Evolutionary conservation across 2,113 vertebrate species (phyloP), one percentile per base, ranked within the genome.

Genomic region (Oreochromis spilurus): DNA sequence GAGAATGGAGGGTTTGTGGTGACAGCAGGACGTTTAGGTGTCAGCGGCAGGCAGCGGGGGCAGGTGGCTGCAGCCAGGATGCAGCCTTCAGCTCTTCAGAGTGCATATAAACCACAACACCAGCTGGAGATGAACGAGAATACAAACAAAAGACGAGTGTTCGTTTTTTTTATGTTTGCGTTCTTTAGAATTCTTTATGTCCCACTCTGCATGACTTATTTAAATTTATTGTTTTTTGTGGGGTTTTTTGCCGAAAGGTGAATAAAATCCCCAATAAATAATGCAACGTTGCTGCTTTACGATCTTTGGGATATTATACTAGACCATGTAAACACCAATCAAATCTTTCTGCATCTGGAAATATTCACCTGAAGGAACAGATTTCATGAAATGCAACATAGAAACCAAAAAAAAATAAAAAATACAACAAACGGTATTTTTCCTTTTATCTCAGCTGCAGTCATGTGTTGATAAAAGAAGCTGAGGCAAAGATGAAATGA

Each of bases 51-150:
- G 84, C 43, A 77, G 79, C n/a, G 2, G 36, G 36, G 19, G 19
- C 50, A 81, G 85, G 82, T 84, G 87, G 57, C 57, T 83, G 70
- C 90, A 92, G 92, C 92, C 86, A 89, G 24, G 53, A 53, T 72
- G 80, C 55, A 84, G 50, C 81, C 85, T 85, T 24, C 7, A 83
- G 87, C 83, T 82, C 62, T 77, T 40, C 13, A 29, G 75, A 75
- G 21, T 79, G 83, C 4, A 54, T 67, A 34, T 19, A 65, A 77
- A 53, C 43, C 53, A 50, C 19, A 40, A 86, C 17, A 65, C 31
- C 70, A 62, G 17, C 40, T 24, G 40, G 50, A 65, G 83, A 87
- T 75, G 62, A 88, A 86, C 52, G 67, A 31, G 29, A 85, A 48
- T 55, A 19, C 7, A 70, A 16, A 53, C 16, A 40, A 31, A 26